These are phyloP conservation scores for Saccostrea echinata DNA, from an alignment of 1,140 invertebrate species.

Conservation along the genomic window DNA sequence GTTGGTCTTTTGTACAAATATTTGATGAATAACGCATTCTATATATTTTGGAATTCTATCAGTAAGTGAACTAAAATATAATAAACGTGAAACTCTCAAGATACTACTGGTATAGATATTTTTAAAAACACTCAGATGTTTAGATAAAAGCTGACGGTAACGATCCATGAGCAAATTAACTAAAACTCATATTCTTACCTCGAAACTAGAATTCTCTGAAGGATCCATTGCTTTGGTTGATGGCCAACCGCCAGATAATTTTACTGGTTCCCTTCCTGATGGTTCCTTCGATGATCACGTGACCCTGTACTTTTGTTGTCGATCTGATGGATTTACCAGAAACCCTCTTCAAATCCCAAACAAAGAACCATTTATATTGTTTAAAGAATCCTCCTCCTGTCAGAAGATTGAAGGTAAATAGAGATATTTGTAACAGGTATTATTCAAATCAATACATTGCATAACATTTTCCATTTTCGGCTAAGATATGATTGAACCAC, in stretches of 20 bases:
- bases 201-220: not conserved
- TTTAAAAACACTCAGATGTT: too few species aligned
- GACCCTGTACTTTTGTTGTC: not conserved
- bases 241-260: not conserved
- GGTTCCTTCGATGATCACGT: not conserved
- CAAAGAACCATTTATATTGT: conserved; percentile 27
- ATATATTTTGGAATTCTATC: too few species aligned
- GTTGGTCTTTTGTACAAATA: not conserved
- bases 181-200: not conserved
- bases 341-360: conserved; percentile 3
- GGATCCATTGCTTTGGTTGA: not conserved
- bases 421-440: not conserved
- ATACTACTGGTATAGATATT: too few species aligned
- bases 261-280: conserved; percentile 20
- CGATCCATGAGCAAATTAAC: not conserved
- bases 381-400: conserved; percentile 17
- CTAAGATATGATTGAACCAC: too few species aligned
- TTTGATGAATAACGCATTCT: too few species aligned
- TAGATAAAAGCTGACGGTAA: too few species aligned
- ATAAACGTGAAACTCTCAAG: too few species aligned
- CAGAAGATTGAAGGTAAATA: not conserved
- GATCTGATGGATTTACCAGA: conserved; percentile 18
- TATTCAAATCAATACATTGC: too few species aligned
- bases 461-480: too few species aligned
- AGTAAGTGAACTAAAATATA: too few species aligned